phyloP scores from a whole-genome alignment of 2,113 vertebrate species.

The Python bivittatus region DNA sequence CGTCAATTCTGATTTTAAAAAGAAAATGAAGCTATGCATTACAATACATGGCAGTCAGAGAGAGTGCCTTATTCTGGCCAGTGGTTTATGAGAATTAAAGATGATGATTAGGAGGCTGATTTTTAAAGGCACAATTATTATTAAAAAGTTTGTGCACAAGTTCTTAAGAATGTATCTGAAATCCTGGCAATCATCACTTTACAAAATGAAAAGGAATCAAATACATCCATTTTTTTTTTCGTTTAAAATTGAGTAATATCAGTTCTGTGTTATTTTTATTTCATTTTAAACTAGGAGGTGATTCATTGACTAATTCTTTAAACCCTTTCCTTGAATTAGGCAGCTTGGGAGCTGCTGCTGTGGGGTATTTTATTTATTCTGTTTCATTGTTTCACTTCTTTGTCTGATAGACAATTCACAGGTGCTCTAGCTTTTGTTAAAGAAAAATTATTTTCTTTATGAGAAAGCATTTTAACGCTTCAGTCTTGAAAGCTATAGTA shows the following conservation, averaged over 20 bases:
- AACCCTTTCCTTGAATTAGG: background rate
- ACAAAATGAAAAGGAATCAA: constrained; percentile 10
- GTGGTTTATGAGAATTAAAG: background rate
- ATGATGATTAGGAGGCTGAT: background rate
- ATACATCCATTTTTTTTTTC: constrained; percentile 15
- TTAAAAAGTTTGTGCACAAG: background rate
- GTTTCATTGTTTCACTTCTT: constrained; percentile 34
- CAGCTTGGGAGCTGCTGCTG: constrained; percentile 18
- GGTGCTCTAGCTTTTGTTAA: constrained; percentile 35
- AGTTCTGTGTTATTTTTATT: background rate
- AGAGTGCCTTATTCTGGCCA: background rate
- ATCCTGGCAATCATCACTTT: background rate
- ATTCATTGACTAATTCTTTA: background rate
- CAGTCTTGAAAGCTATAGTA: constrained; percentile 35
- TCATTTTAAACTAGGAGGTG: background rate
- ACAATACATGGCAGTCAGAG: background rate
- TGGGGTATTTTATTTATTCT: constrained; percentile 20
- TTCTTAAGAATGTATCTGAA: background rate
- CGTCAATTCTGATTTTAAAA: background rate
- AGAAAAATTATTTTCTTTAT: constrained; percentile 29
- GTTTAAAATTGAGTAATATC: constrained; percentile 1
- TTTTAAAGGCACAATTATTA: background rate
- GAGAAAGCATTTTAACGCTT: constrained; percentile 36
- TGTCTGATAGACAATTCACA: constrained; percentile 41
- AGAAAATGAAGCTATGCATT: background rate